phyloP scores from a whole-genome alignment of 2,888 invertebrate genomes.

The Aricia artaxerxes region DNA sequence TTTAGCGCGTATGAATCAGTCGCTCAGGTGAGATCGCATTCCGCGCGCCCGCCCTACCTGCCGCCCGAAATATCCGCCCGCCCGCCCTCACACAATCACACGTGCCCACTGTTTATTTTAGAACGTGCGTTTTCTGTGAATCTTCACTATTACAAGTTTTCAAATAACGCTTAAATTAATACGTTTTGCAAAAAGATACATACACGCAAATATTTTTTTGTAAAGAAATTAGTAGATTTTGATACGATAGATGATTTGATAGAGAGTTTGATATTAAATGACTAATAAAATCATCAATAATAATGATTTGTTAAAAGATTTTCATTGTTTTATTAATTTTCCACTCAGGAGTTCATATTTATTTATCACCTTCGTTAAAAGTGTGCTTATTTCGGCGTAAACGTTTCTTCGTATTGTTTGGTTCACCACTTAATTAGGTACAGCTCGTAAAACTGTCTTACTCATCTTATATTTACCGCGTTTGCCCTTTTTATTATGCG shows the following conservation, averaged over 20 bases:
- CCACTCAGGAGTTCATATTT: slow-evolving; percentile 45
- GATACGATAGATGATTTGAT: too few relatives aligned
- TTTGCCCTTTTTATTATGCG: slow-evolving; percentile 81
- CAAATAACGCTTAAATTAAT: slow-evolving; percentile 14
- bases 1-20: slow-evolving; percentile 76
- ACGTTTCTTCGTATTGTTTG: slow-evolving; percentile 73
- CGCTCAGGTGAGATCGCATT: slow-evolving; percentile 78
- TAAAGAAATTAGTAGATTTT: not conserved
- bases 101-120: slow-evolving; percentile 58
- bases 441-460: slow-evolving; percentile 81
- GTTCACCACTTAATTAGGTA: slow-evolving; percentile 80
- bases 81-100: slow-evolving; percentile 49
- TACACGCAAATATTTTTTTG: not conserved
- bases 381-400: slow-evolving; percentile 56
- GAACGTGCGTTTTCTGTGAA: slow-evolving; percentile 44
- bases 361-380: slow-evolving; percentile 45
- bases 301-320: not conserved
- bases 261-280: not conserved
- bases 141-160: not conserved
- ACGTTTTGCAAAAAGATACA: not conserved
- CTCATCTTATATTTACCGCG: slow-evolving; percentile 81
- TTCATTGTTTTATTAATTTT: not conserved
- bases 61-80: slow-evolving; percentile 73
- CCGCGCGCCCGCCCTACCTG: slow-evolving; percentile 71
- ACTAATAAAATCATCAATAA: too few relatives aligned